A percentile compares a stretch with the other conserved stretches of the same genome.
These are phyloP conservation scores for Corvus cornix DNA, from an alignment of 2,113 vertebrate genomes.

Conservation along the genomic window DNA sequence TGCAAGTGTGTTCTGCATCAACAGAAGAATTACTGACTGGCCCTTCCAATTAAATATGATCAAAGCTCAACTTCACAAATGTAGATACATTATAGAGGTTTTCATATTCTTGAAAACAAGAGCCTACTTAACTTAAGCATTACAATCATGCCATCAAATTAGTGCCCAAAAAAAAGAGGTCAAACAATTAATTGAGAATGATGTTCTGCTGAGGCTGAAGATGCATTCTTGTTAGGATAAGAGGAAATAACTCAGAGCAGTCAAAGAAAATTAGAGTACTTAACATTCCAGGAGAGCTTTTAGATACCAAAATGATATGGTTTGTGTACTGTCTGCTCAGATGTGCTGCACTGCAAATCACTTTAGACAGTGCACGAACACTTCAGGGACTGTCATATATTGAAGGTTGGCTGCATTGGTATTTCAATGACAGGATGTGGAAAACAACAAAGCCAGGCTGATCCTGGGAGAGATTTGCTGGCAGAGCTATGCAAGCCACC, in stretches of 20 bases:
- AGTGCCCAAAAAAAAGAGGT: background rate
- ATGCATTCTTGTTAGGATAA: background rate
- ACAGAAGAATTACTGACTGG: background rate
- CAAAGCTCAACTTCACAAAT: background rate
- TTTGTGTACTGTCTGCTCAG: background rate
- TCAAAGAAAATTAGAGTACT: background rate
- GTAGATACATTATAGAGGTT: fast-evolving
- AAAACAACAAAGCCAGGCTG: background rate
- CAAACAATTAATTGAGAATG: background rate
- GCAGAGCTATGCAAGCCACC: background rate
- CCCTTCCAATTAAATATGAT: background rate
- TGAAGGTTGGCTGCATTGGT: background rate
- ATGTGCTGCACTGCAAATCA: background rate
- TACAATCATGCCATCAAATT: background rate
- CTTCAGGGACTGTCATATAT: background rate
- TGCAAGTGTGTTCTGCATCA: background rate
- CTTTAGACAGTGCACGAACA: background rate
- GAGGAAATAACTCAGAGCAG: background rate
- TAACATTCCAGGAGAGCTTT: slow-evolving; percentile 1
- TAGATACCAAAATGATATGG: background rate
- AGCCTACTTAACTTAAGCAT: background rate
- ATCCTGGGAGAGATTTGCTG: background rate
- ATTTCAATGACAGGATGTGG: background rate
- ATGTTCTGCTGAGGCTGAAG: background rate
- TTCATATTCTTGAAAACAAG: background rate